A percentile compares a stretch with the other conserved stretches of the same genome.
Conservation (phyloP, 2,888 invertebrate species). For the Barypeithes pellucidus region DNA sequence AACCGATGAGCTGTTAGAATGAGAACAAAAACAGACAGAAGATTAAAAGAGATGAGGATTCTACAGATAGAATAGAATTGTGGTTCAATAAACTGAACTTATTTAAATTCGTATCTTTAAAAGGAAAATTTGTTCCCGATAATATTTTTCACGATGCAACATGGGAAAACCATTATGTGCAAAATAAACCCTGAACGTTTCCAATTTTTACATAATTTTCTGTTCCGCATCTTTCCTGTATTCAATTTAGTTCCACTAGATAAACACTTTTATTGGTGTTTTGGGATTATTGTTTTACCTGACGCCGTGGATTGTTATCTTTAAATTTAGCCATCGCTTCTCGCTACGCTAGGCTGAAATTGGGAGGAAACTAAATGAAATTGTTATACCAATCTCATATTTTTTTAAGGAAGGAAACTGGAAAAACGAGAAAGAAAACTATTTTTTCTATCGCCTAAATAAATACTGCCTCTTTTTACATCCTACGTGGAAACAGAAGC, state of each 20-base stretch:
- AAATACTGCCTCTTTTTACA: too few relatives aligned
- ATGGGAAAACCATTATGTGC: background rate
- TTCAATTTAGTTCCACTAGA: background rate
- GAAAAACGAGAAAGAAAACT: too few relatives aligned
- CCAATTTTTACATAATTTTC: constrained; percentile 3
- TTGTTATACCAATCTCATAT: background rate
- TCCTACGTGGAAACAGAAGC: too few relatives aligned
- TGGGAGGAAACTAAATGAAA: background rate
- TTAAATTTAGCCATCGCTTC: background rate
- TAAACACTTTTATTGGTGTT: constrained; percentile 4
- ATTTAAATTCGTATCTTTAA: background rate
- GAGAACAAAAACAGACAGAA: too few relatives aligned
- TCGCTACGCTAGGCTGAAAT: background rate
- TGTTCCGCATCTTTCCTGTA: constrained; percentile 11
- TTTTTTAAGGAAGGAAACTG: background rate
- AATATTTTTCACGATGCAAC: background rate
- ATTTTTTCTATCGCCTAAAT: background rate
- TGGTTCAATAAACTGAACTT: background rate
- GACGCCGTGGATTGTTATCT: background rate
- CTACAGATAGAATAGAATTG: too few relatives aligned
- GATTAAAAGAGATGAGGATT: too few relatives aligned
- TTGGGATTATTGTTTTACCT: background rate
- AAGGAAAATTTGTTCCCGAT: background rate
- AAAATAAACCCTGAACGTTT: background rate
- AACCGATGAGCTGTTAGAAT: too few relatives aligned